Conservation (phyloP, 2,113 vertebrate species). For the Cariama cristata region DNA sequence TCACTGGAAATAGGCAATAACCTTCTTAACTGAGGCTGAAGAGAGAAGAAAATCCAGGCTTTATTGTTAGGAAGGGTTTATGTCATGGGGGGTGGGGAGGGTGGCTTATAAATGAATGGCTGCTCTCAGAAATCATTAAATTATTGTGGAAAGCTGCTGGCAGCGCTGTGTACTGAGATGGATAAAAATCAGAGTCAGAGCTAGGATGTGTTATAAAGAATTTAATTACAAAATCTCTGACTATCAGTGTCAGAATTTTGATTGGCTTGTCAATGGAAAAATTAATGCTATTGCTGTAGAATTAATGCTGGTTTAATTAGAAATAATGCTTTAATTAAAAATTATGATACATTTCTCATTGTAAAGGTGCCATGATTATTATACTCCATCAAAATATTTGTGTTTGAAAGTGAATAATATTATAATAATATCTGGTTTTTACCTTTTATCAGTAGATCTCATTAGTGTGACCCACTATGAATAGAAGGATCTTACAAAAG, state of each 20-base stretch:
- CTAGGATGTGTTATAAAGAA: neutral
- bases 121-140: neutral
- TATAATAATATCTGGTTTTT: neutral
- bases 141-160: neutral
- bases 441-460: neutral
- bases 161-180: neutral
- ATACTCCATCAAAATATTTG: neutral
- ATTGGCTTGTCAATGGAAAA: neutral
- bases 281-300: neutral
- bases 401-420: neutral
- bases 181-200: constrained; percentile 9
- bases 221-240: constrained; percentile 13
- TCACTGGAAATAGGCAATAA: neutral
- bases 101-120: neutral
- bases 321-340: constrained; percentile 10
- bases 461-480: constrained; percentile 8
- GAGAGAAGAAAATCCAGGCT: neutral
- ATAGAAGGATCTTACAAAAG: neutral
- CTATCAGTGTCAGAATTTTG: neutral
- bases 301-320: neutral
- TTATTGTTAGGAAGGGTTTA: neutral
- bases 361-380: neutral
- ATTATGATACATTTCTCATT: neutral
- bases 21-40: neutral
- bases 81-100: neutral